A percentile compares a stretch with the other conserved stretches of the same genome.
These are phyloP conservation scores for Nysson spinosus DNA, from an alignment of 2,888 invertebrate species.

Conservation along the genomic window DNA sequence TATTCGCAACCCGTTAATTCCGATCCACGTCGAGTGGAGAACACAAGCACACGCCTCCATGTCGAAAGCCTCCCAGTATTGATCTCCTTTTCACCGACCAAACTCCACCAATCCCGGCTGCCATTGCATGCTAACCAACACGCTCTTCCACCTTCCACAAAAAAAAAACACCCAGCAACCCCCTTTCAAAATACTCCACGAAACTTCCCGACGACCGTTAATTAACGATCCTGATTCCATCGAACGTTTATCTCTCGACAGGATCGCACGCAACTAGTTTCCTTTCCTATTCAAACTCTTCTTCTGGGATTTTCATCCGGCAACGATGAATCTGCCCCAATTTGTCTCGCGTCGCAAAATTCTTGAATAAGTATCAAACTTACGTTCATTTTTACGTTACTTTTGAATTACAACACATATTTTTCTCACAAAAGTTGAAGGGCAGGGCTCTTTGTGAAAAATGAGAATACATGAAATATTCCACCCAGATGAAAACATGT, in stretches of 20 bases:
- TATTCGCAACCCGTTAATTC: constrained; percentile 47
- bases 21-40: constrained; percentile 58
- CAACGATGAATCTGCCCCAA: too few species aligned
- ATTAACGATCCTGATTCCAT: constrained; percentile 21
- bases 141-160: too few species aligned
- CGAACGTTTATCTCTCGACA: not conserved
- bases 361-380: too few species aligned
- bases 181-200: constrained; percentile 34
- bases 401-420: too few species aligned
- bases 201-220: constrained; percentile 23
- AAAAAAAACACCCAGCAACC: too few species aligned
- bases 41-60: constrained; percentile 61
- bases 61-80: constrained; percentile 69
- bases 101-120: constrained; percentile 67
- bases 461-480: too few species aligned
- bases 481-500: too few species aligned
- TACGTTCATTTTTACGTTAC: too few species aligned
- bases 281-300: not conserved
- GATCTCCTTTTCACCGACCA: constrained; percentile 66
- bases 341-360: too few species aligned
- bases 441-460: too few species aligned
- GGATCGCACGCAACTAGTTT: not conserved
- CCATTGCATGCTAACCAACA: constrained; percentile 53
- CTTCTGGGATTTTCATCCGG: too few species aligned
- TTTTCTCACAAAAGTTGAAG: too few species aligned